phyloP scores from a whole-genome alignment of 2,888 invertebrate genomes.

The Sarcophaga caerulescens region DNA sequence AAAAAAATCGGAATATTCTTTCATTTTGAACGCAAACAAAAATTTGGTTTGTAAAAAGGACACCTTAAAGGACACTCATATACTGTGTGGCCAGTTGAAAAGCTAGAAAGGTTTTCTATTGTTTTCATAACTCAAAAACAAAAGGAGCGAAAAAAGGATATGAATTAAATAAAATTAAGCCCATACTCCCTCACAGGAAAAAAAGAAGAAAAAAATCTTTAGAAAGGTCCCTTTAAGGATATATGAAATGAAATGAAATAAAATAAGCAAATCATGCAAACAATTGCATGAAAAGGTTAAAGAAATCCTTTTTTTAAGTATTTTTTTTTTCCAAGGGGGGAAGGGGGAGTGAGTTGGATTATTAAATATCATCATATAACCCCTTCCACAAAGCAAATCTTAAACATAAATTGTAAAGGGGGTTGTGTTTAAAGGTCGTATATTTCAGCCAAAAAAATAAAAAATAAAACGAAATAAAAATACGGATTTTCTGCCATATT shows the following conservation, averaged over 20 bases:
- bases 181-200: neutral
- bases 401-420: neutral
- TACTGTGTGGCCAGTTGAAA: neutral
- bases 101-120: no score
- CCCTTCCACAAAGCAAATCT: neutral
- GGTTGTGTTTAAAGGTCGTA: no score
- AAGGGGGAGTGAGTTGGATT: constrained; percentile 1
- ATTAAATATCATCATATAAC: constrained; percentile 38
- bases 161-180: neutral
- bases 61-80: neutral
- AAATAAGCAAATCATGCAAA: constrained; percentile 24
- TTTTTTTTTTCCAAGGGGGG: constrained; percentile 1
- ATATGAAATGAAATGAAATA: neutral
- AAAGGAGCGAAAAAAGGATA: neutral
- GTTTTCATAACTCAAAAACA: neutral
- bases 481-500: constrained; percentile 22
- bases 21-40: no score
- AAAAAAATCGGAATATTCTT: no score
- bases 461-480: constrained; percentile 10
- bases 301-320: constrained; percentile 37
- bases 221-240: constrained; percentile 17
- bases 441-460: neutral
- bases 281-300: neutral
- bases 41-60: no score
- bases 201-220: neutral